These are phyloP conservation scores for Potamilus streckersoni DNA, from an alignment of 1,140 invertebrate genomes.

Conservation along the genomic window DNA sequence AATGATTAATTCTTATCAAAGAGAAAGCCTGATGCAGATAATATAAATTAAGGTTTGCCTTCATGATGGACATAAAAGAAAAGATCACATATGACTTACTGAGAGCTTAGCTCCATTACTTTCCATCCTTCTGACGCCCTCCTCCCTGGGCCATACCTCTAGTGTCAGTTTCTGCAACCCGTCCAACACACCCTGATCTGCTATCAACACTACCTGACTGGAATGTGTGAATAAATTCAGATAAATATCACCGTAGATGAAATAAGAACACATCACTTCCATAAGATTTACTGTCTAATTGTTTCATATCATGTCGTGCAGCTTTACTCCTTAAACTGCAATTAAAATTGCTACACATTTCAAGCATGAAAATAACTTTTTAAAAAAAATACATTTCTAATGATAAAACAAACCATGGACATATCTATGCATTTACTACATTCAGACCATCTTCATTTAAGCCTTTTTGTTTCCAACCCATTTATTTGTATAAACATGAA, in stretches of 20 bases:
- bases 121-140: constrained; percentile 38
- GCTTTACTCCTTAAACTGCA: too few relatives aligned
- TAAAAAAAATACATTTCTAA: too few relatives aligned
- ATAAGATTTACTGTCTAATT: not conserved
- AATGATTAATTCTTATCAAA: not conserved
- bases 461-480: not conserved
- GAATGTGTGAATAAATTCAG: constrained; percentile 8
- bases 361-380: too few relatives aligned
- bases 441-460: not conserved
- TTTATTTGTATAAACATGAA: not conserved
- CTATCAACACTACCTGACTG: constrained; percentile 34
- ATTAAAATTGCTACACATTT: too few relatives aligned
- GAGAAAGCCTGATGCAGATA: not conserved
- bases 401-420: too few relatives aligned
- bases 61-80: too few relatives aligned
- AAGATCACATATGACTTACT: not conserved
- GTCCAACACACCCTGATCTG: constrained; percentile 49
- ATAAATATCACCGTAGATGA: not conserved
- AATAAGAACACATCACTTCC: not conserved
- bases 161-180: constrained; percentile 44
- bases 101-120: constrained; percentile 17
- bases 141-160: constrained; percentile 45
- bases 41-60: too few relatives aligned
- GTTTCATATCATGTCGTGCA: too few relatives aligned
- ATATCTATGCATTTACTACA: too few relatives aligned